Base-by-base conservation (phyloP, 2,113 vertebrate genomes). In the Tachuris rubrigastra region DNA sequence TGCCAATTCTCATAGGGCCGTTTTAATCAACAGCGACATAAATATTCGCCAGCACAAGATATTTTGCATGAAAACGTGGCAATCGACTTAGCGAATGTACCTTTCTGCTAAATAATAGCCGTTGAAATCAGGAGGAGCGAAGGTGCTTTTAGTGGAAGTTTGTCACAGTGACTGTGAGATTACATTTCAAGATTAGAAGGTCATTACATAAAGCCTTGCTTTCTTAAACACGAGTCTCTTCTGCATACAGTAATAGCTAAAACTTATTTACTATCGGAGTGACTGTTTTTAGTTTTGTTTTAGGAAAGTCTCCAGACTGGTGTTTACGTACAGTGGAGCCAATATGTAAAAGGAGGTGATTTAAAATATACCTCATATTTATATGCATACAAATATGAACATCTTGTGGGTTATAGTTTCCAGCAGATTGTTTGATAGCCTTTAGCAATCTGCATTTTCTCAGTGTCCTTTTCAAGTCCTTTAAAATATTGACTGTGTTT, bases 61-160 rank as follows among this genome's bases (percentile, higher is more conserved):
- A 22, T 53, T 86, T 94, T 74, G 14, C 46, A 60, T 59, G 59
- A 55, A 84, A 78, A 72, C 3, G 1, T 37, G 44, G 31, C 60
- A 28, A 4, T 63, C 3, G 8, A 25, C 16, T 71, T 60, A 14
- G 66, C 7, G 44, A 67, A 60, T n/a, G 31, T 47, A 31, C 13
- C 30, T 55, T 93, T 71, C 35, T 84, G 47, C 39, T 85, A 47
- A 50, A 52, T 84, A 74, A 41, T 44, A 77, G 25, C 28, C 31
- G 13, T 1, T 41, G 42, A 42, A 74, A 84, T 41, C 46, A 3
- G 35, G 47, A 87, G 42, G 31, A 85, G 74, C 9, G 39, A 79
- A 92, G 79, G 33, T 93, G 63, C 88, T 91, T 91, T 52, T 28
- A 19, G 75, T 80, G 87, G 42, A 90, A 96, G 88, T 93, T 95